These are phyloP conservation scores for Ammospiza nelsoni DNA, from an alignment of 2,113 vertebrate species.

Conservation along the genomic window DNA sequence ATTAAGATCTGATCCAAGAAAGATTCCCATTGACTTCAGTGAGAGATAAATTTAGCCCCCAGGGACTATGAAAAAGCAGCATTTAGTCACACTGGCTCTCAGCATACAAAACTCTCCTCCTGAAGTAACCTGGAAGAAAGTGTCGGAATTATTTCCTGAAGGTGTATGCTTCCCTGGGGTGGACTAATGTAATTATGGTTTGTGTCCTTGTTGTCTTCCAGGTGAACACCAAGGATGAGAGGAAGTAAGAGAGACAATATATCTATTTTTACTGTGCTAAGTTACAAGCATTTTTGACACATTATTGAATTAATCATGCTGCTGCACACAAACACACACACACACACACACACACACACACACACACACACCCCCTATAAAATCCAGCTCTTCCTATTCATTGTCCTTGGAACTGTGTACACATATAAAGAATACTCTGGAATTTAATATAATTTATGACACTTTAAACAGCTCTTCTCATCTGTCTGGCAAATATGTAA, in stretches of 20 bases:
- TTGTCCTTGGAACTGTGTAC: not conserved
- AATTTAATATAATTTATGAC: not conserved
- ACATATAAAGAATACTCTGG: not conserved
- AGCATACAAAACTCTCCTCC: not conserved
- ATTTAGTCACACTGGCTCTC: not conserved
- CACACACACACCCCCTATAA: rapidly evolving
- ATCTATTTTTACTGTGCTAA: not conserved
- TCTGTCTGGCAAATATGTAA: not conserved
- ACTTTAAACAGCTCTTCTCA: not conserved
- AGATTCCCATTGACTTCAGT: not conserved
- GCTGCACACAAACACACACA: not conserved
- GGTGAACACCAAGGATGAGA: not conserved
- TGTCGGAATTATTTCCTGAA: not conserved
- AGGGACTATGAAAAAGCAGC: not conserved
- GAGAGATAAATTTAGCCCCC: not conserved
- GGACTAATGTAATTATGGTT: not conserved
- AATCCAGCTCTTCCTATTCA: not conserved
- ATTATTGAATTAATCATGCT: not conserved
- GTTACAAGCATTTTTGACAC: not conserved
- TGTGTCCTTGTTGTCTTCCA: not conserved
- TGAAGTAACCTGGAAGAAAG: not conserved
- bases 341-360: not conserved
- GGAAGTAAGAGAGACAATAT: not conserved
- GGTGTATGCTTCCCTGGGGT: not conserved
- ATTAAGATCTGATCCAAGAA: not conserved